phyloP scores from a whole-genome alignment of 2,113 vertebrate genomes.

The Toxotes jaculatrix region DNA sequence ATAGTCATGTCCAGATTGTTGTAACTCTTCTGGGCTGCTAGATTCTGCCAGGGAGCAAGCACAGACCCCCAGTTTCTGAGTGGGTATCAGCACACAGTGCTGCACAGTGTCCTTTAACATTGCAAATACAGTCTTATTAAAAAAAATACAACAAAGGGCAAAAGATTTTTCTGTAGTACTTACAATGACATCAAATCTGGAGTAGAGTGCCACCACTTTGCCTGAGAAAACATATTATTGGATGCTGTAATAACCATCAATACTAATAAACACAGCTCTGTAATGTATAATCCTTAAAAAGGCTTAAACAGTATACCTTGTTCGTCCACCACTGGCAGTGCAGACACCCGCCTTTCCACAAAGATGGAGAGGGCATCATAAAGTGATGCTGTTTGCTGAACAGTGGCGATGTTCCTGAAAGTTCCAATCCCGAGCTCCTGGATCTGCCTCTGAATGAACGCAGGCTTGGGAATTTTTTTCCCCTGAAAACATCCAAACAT shows the following conservation, averaged over 20 bases:
- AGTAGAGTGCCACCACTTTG: conserved; percentile 94
- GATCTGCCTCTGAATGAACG: conserved; percentile 87
- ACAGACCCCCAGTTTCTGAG: not conserved
- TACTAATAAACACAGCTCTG: not conserved
- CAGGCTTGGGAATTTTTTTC: conserved; percentile 87
- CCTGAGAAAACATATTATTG: conserved; percentile 79
- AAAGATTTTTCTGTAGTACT: conserved; percentile 77
- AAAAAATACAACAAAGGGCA: not conserved
- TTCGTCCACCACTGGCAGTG: conserved; percentile 91
- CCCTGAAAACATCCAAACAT: conserved; percentile 77
- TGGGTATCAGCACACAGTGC: conserved; percentile 3
- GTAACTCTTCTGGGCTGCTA: conserved; percentile 94
- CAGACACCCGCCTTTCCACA: conserved; percentile 93
- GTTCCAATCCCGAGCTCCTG: conserved; percentile 92
- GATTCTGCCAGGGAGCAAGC: conserved; percentile 73
- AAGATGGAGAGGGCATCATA: conserved; percentile 92
- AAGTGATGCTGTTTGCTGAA: conserved; percentile 87
- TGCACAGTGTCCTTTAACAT: not conserved
- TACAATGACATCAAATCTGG: conserved; percentile 96
- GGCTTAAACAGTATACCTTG: conserved; percentile 76
- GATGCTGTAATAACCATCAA: not conserved
- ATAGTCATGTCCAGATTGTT: conserved; percentile 93
- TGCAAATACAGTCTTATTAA: not conserved
- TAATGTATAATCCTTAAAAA: not conserved
- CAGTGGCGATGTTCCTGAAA: conserved; percentile 90